These are phyloP conservation scores for Phyllotreta cruciferae DNA, from an alignment of 2,888 invertebrate genomes.

Conservation along the genomic window DNA sequence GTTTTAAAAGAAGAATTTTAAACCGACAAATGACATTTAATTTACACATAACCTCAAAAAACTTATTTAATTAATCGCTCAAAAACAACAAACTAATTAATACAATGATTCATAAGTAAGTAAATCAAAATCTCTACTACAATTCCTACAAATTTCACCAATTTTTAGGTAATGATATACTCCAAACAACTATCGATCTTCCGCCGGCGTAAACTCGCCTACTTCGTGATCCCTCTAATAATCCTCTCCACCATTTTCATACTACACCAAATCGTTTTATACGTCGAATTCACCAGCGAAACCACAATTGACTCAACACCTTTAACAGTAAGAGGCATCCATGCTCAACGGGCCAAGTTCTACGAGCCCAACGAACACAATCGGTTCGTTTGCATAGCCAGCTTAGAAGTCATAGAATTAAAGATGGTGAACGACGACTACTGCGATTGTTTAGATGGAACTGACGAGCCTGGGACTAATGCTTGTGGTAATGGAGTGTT, in stretches of 20 bases:
- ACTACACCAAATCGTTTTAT: constrained; percentile 35
- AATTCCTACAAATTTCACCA: too few species aligned
- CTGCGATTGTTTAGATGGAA: constrained; percentile 91
- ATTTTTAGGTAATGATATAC: too few species aligned
- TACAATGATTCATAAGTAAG: too few species aligned
- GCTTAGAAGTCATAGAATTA: constrained; percentile 34
- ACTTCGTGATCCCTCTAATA: constrained; percentile 33
- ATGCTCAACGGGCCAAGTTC: constrained; percentile 32
- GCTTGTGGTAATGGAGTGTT: constrained; percentile 92
- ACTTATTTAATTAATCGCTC: too few species aligned
- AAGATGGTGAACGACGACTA: constrained; percentile 80
- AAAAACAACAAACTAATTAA: too few species aligned
- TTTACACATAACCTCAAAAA: too few species aligned
- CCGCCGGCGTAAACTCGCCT: constrained; percentile 32
- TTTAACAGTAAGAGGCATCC: constrained; percentile 30
- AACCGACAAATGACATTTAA: too few species aligned
- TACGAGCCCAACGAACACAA: constrained; percentile 30
- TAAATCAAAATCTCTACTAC: too few species aligned
- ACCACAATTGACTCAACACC: constrained; percentile 10
- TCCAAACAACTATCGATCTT: too few species aligned
- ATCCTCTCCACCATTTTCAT: constrained; percentile 34
- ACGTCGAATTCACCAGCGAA: constrained; percentile 34
- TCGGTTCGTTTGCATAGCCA: constrained; percentile 35
- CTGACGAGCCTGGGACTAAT: constrained; percentile 90
- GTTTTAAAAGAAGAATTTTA: too few species aligned